A percentile compares a stretch with the other conserved stretches of the same genome.
Conservation (phyloP, 2,113 vertebrate genomes). For the Dolichotis patagonum region DNA sequence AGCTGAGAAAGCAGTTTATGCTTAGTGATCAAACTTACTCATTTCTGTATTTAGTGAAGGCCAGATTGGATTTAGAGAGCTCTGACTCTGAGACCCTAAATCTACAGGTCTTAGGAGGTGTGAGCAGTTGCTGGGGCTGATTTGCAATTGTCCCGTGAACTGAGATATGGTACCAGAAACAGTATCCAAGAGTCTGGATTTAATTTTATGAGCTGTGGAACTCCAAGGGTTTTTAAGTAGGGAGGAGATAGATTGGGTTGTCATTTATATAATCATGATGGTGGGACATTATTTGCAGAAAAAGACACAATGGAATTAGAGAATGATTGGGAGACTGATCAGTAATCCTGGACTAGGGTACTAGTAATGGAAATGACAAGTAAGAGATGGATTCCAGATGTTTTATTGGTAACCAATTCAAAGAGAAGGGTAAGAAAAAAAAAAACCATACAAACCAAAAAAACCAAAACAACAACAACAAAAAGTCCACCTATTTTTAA, state of each 20-base stretch:
- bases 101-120: neutral
- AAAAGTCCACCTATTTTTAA: neutral
- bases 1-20: conserved; percentile 18
- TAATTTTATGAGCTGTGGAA: neutral
- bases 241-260: neutral
- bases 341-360: neutral
- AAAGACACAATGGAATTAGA: neutral
- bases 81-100: neutral
- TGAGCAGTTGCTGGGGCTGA: neutral
- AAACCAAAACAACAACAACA: too few relatives aligned
- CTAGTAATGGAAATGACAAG: neutral
- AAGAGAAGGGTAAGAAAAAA: neutral
- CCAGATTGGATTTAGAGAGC: neutral
- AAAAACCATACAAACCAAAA: too few relatives aligned
- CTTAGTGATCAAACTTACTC: neutral
- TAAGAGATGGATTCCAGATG: neutral
- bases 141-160: neutral
- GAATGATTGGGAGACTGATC: neutral
- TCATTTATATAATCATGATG: neutral
- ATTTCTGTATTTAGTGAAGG: conserved; percentile 39
- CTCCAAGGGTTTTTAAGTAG: neutral
- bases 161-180: neutral
- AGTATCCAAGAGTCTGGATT: neutral
- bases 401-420: conserved; percentile 9
- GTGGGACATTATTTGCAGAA: neutral